Base-by-base conservation (phyloP, 2,113 vertebrate genomes). In the Bubo bubo region DNA sequence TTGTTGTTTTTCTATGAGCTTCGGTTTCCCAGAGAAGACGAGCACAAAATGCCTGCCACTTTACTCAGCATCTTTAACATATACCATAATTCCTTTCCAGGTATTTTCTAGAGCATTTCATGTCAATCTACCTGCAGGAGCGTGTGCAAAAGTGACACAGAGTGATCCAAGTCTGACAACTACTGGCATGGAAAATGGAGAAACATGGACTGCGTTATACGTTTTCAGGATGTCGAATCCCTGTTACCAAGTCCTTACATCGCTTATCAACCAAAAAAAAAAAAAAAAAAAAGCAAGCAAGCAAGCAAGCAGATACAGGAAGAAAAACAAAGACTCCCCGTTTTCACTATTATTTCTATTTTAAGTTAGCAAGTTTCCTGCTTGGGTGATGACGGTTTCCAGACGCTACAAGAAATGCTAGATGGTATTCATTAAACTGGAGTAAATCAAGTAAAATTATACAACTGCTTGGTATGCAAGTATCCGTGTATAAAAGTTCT, bases 91-190 rank as follows among this genome's bases (percentile, higher is more conserved):
- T 95, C 96, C 96, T 97, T 97, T 86, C 95, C 88, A 91, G 94
- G 96, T 98, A 98, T 98, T 97, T 98, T 98, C 98, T 97, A 86
- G 93, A 98, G 96, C 93, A 94, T 96, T 98, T 98, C 96, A 95
- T 94, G 97, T 96, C 97, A 98, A 96, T 97, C 98, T 98, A 97
- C 97, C 98, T 97, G 97, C 97, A 98, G 97, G 95, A 98, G 95
- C 96, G 52, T 97, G 98, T 98, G 98, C 98, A 95, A 97, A 98
- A 98, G 97, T 98, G 98, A 98, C 98, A 98, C 94, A 72, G 96
- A 98, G 96, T 94, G 96, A 97, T 81, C 88, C 88, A 93, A 94
- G 97, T 97, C 97, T 95, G 96, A 95, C 96, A 98, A 97, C 96
- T 97, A 92, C 89, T 55, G 97, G 95, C 18, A 11, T 64, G 68